Evolutionary conservation across 2,113 vertebrate species (phyloP).

Genomic region (Ceratotherium simum): DNA sequence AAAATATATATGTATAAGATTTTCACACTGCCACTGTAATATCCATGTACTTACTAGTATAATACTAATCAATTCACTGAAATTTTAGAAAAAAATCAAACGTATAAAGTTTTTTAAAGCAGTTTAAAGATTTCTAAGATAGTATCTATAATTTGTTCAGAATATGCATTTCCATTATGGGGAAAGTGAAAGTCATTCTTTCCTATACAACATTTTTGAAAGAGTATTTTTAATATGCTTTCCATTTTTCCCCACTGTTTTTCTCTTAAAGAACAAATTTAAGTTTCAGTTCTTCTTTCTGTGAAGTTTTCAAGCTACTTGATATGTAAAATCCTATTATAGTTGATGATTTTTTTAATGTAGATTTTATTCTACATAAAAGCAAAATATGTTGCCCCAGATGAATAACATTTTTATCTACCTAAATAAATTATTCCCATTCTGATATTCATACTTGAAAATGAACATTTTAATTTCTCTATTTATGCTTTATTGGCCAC

Average conservation of each 20-base stretch:
- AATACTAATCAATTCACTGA: neutral
- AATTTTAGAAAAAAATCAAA: neutral
- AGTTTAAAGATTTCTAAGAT: neutral
- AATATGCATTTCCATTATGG: neutral
- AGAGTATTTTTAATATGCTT: neutral
- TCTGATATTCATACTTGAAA: neutral
- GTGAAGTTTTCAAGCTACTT: neutral
- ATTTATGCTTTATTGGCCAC: neutral
- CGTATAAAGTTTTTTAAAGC: neutral
- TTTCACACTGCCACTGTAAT: neutral
- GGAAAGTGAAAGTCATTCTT: neutral
- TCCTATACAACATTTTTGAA: neutral
- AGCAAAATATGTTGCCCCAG: neutral
- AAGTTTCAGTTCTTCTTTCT: neutral
- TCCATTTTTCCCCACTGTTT: neutral
- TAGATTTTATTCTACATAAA: constrained; percentile 13
- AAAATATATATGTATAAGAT: neutral
- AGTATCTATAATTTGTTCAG: neutral
- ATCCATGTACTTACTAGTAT: neutral
- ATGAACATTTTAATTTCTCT: neutral
- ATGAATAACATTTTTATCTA: neutral
- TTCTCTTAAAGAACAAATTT: neutral
- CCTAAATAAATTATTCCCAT: neutral
- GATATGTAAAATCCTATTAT: neutral
- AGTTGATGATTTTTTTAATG: neutral